Evolutionary conservation across 2,797 vertebrate genomes (phyloP).

Genomic region (Sciurus vulgaris): DNA sequence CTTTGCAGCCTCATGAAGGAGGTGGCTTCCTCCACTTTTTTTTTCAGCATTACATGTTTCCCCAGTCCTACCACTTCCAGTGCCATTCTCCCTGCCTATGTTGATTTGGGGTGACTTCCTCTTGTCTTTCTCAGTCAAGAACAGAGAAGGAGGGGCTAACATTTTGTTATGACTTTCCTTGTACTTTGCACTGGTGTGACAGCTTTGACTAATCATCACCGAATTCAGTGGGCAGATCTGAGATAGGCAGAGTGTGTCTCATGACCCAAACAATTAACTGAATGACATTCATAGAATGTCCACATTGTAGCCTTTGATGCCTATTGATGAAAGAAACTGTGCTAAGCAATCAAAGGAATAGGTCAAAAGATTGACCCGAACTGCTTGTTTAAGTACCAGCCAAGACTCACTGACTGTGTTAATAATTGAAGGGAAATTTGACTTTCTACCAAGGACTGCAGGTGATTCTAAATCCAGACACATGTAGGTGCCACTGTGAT

Average conservation of each 20-base stretch:
- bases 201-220: not conserved
- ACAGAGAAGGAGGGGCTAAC: not conserved
- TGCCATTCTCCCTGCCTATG: not conserved
- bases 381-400: not conserved
- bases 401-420: not conserved
- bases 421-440: not conserved
- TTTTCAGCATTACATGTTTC: not conserved
- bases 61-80: not conserved
- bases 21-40: too few relatives aligned
- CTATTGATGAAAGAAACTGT: accelerated
- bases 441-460: not conserved
- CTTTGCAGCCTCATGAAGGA: not conserved
- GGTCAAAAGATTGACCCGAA: not conserved
- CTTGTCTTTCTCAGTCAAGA: not conserved
- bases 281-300: not conserved
- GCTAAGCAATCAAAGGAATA: not conserved
- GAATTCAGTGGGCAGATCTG: not conserved
- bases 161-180: not conserved
- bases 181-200: not conserved
- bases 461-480: not conserved
- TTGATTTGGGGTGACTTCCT: not conserved
- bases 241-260: not conserved
- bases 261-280: not conserved
- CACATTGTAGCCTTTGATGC: not conserved
- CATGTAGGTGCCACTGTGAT: not conserved